Evolutionary conservation across 30 jellyfish, hydroid and myxozoan genomes (phyloP), one percentile per base, ranked within the genome.

Genomic region (Aurelia coerulea): DNA sequence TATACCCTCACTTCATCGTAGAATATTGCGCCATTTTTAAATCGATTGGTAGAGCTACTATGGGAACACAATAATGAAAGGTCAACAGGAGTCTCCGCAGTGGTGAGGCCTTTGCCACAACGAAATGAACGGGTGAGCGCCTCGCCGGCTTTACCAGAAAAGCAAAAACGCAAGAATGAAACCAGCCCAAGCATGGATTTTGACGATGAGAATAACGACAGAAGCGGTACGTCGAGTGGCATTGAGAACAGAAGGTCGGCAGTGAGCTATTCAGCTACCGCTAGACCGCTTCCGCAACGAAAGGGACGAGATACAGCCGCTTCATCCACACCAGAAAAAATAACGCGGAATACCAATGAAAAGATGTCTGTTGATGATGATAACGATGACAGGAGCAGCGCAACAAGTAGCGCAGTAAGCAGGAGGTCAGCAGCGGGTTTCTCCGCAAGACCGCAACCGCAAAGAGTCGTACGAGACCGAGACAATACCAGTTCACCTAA

Each of bases 1-100:
- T 11, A 41, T 77, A 5, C 72, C 42, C 17, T 31, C 14, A 6
- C 46, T 62, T 17, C 14, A 13, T 69, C 52, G 16, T 78, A 84
- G 91, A 94, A 84, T 2, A 66, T 79, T 4, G 83, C 91, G 10
- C 87, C 97, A 16, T 90, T 95, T 75, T 63, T 95, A 31, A 95
- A 95, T 58, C 87, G 86, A 13, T 78, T 95, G 51, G 92, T 96
- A 72, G 97, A 92, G 62, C 74, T 85, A 39, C 91, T 95, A 0
- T 95, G 99, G 99, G 84, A 77, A 37, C 97, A 97, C 46, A 46
- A 46, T 16, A 97, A 90, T 59, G 98, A 95, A 90, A 76, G 76
- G 78, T 73, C 86, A 49, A 75, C 97, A 6, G 97, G 94, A 10
- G 11, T 71, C 33, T 67, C 76, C n/a, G 64, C 58, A 2, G 53